Base-by-base conservation (phyloP, 2,797 vertebrate species). In the Aulostomus chinensis region DNA sequence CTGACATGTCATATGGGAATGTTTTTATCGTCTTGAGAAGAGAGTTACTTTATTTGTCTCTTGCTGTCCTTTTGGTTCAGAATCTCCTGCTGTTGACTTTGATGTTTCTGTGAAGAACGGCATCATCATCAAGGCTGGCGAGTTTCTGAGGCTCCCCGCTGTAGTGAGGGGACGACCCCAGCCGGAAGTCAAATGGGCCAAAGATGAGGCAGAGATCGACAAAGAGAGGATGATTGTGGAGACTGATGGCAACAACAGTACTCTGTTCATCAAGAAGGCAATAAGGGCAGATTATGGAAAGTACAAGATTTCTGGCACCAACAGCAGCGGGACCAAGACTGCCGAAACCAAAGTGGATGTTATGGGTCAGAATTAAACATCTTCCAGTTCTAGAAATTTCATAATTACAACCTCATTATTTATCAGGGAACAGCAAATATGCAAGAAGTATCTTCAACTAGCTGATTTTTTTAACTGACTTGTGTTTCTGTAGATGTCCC, bases 251-350 rank as follows among this genome's bases (percentile, higher is more conserved):
- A 93, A 91, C 63, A 92, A 91, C 68, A 98, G 93, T 32, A 86
- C 84, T 6, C 76, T 99, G 71, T 89, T 88, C 37, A 95, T 99
- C 72, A 94, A 94, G 84, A 90, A 90, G 55, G 84, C 93, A 9
- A 39, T 93, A 46, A 94, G 97, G 80, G 91, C 93, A 2, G 96
- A 99, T 68, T 91, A 94, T 31, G 97, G 97, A 55, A 92, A 91
- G 86, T 99, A 97, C 1, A 57, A 94, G 66, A 93, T 99, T 76
- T 92, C 94, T 11, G 97, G 94, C 32, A 95, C 93, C 25, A 99
- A 99, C 53, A 90, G 81, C 65, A 93, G 93, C 36, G 97, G 97
- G 28, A 93, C 94, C 41, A 97, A 97, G 86, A 93, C 87, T 3
- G 97, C 94, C 5, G 93, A 92, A 76, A 91, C 92, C 47, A 91